phyloP scores from a whole-genome alignment of 64 coral and sea anemone genomes.

The Hydrozoanthus tunicans region DNA sequence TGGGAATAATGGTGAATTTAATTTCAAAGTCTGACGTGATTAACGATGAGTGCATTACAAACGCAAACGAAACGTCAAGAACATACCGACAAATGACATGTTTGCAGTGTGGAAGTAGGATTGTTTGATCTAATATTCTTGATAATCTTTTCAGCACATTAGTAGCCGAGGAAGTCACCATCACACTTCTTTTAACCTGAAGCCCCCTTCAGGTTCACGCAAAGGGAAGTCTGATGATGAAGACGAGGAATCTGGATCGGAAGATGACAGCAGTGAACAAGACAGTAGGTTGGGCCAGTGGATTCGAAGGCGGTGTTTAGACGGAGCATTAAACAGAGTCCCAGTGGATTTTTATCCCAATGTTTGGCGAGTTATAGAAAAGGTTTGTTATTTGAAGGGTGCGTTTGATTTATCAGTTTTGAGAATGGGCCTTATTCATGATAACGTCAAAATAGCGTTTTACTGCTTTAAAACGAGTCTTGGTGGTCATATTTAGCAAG shows the following conservation, averaged over 20 bases:
- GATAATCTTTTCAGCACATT: conserved; percentile 35
- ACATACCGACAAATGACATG: background rate
- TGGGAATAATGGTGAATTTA: too few relatives aligned
- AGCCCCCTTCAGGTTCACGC: conserved; percentile 14
- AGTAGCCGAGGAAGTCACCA: conserved; percentile 26
- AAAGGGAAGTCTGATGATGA: conserved; percentile 57
- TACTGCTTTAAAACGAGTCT: too few relatives aligned
- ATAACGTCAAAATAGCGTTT: too few relatives aligned
- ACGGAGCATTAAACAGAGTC: conserved; percentile 95
- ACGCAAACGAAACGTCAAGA: too few relatives aligned
- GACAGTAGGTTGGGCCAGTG: conserved; percentile 73
- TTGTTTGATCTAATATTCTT: background rate
- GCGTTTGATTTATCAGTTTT: too few relatives aligned
- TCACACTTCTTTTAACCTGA: conserved; percentile 15
- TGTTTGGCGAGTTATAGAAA: conserved; percentile 95
- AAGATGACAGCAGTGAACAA: conserved; percentile 64
- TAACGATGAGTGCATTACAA: too few relatives aligned
- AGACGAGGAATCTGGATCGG: conserved; percentile 35
- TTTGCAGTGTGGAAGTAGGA: background rate
- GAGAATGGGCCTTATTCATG: too few relatives aligned
- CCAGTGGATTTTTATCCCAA: conserved; percentile 96
- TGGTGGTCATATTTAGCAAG: too few relatives aligned
- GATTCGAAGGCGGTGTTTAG: conserved; percentile 90
- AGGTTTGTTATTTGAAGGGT: conserved; percentile 45
- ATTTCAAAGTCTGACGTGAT: too few relatives aligned